Evolutionary conservation across 2,888 invertebrate species (phyloP).

Genomic region (Orchesellides sinensis): DNA sequence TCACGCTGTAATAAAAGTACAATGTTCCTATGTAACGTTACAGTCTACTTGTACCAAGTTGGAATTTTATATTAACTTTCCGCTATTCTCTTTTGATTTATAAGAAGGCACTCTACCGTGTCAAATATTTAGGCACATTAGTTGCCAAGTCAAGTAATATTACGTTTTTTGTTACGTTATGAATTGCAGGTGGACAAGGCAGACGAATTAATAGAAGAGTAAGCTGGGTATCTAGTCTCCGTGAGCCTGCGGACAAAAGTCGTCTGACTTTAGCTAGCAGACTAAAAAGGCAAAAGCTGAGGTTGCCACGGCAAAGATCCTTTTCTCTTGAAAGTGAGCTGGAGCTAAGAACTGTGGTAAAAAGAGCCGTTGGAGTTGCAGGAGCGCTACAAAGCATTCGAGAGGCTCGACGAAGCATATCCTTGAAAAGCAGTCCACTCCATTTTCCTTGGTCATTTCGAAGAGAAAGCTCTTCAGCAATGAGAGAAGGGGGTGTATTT

Average conservation of each 20-base stretch:
- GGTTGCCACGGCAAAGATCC: constrained; percentile 76
- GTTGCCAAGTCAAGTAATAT: neutral
- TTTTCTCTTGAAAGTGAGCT: constrained; percentile 77
- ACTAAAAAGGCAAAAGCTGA: constrained; percentile 72
- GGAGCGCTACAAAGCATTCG: constrained; percentile 74
- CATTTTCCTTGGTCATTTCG: constrained; percentile 75
- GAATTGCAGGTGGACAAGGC: constrained; percentile 66
- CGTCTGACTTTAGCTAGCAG: constrained; percentile 72
- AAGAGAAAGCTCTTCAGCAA: constrained; percentile 74
- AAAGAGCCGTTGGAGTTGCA: constrained; percentile 75
- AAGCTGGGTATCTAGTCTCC: constrained; percentile 75
- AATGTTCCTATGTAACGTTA: no score
- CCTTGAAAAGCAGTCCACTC: constrained; percentile 76
- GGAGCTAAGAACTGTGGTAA: constrained; percentile 74
- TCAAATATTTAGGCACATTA: neutral
- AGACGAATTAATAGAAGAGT: constrained; percentile 75
- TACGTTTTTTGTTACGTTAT: neutral
- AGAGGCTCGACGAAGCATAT: constrained; percentile 76
- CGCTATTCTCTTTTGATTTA: no score
- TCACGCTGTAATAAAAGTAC: no score
- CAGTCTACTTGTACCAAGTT: no score
- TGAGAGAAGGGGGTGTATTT: constrained; percentile 76
- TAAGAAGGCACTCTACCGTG: neutral
- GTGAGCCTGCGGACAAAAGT: constrained; percentile 74
- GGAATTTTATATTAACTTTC: no score